Percentiles rank a stretch among this genome's conserved stretches.
Evolutionary conservation across 2,888 invertebrate genomes (phyloP).

Genomic region (Agonopterix heracliana): DNA sequence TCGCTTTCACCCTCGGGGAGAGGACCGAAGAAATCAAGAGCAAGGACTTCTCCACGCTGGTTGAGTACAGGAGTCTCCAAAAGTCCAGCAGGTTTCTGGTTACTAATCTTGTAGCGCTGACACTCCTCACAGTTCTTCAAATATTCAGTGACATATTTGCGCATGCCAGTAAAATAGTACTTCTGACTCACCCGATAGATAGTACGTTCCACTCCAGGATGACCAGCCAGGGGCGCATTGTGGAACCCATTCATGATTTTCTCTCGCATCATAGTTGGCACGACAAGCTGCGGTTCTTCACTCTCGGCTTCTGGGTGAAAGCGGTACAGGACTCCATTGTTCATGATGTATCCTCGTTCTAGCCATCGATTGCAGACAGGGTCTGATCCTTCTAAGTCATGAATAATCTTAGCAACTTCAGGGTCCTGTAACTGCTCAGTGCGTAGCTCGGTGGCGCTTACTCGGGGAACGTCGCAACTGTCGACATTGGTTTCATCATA

Average conservation of each 20-base stretch:
- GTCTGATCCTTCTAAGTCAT: conserved; percentile 14
- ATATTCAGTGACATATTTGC: too few relatives aligned
- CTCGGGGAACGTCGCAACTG: conserved; percentile 9
- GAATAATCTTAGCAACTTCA: conserved; percentile 17
- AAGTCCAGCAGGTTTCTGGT: too few relatives aligned
- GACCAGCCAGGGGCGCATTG: conserved; percentile 16
- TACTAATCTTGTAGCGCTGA: too few relatives aligned
- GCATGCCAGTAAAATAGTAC: too few relatives aligned
- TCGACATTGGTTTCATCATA: conserved; percentile 1
- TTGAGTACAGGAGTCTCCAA: too few relatives aligned
- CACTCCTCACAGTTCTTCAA: too few relatives aligned
- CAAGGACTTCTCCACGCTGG: too few relatives aligned
- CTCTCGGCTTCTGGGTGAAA: conserved; percentile 11
- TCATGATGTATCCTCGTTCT: conserved; percentile 16
- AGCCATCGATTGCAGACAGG: conserved; percentile 8
- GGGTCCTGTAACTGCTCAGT: conserved; percentile 15
- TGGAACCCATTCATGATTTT: conserved; percentile 13
- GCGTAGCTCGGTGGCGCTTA: conserved; percentile 9
- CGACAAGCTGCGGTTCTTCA: conserved; percentile 16
- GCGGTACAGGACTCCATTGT: conserved; percentile 14
- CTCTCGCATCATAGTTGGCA: neutral
- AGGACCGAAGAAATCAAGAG: too few relatives aligned
- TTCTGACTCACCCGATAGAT: too few relatives aligned
- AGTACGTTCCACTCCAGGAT: too few relatives aligned
- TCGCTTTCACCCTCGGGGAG: too few relatives aligned